Conservation (phyloP, 2,888 invertebrate species). For the Archips crataeganus region DNA sequence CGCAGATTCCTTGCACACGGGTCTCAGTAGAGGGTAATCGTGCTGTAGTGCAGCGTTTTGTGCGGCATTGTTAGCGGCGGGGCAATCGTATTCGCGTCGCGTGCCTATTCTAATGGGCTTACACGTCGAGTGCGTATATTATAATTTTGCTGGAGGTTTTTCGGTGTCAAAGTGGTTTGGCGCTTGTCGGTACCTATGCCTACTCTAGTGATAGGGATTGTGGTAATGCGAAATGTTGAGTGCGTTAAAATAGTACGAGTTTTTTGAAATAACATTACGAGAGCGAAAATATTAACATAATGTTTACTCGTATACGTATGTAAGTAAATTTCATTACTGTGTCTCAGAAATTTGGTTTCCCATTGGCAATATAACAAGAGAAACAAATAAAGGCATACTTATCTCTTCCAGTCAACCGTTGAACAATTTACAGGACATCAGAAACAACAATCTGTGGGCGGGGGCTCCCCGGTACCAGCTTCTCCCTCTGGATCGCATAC, state of each 20-base stretch:
- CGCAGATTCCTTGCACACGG: slow-evolving; percentile 55
- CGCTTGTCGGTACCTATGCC: not conserved
- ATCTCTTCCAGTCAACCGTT: no score
- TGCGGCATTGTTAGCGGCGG: slow-evolving; percentile 70
- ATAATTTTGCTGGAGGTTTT: slow-evolving; percentile 41
- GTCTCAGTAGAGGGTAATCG: slow-evolving; percentile 78
- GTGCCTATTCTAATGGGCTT: slow-evolving; percentile 75
- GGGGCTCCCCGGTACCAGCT: no score
- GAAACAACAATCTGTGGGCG: no score
- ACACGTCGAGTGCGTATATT: slow-evolving; percentile 63
- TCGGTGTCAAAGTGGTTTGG: slow-evolving; percentile 11
- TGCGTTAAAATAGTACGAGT: not conserved
- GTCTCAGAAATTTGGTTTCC: no score
- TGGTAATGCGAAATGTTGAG: not conserved
- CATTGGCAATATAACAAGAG: no score
- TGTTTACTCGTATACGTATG: no score
- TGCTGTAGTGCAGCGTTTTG: slow-evolving; percentile 76
- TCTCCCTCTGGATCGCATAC: no score
- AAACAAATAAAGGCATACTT: no score
- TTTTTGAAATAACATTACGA: not conserved
- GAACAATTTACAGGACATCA: no score
- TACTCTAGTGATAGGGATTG: not conserved
- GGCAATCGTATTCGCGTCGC: slow-evolving; percentile 75
- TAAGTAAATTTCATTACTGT: no score
- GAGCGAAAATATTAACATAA: no score